Conservation (phyloP, 2,113 vertebrate genomes). For the Lethenteron camtschaticum region DNA sequence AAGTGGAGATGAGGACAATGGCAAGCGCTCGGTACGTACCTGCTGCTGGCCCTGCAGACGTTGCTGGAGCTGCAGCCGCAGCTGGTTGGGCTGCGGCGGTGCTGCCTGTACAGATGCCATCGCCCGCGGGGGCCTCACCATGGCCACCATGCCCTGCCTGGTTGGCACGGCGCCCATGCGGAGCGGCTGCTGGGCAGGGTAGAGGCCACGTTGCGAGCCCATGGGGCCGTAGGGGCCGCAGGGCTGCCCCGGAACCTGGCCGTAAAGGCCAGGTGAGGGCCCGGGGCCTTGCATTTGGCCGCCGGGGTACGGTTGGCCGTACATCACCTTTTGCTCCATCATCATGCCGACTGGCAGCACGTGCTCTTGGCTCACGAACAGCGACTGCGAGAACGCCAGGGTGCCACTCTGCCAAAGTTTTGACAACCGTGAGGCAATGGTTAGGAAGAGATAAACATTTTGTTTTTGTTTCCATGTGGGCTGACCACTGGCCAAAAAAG, state of each 20-base stretch:
- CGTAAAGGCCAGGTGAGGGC: conserved; percentile 11
- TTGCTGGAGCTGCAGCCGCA: conserved; percentile 69
- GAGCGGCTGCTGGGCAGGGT: conserved; percentile 22
- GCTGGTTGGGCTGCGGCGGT: conserved; percentile 33
- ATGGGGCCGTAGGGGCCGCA: conserved; percentile 26
- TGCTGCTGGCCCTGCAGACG: conserved; percentile 64
- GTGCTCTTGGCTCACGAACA: too few species aligned
- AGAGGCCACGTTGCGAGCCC: background rate
- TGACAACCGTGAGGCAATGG: too few species aligned
- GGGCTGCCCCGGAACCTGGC: conserved; percentile 29
- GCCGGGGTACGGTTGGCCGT: conserved; percentile 42
- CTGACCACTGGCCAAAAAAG: too few species aligned
- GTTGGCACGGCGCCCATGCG: conserved; percentile 39
- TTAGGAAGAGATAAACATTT: too few species aligned
- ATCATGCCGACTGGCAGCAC: conserved; percentile 21
- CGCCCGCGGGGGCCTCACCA: conserved; percentile 31
- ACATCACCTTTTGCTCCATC: conserved; percentile 47
- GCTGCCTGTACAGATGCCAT: conserved; percentile 31
- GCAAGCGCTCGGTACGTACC: conserved; percentile 21
- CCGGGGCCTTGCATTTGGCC: conserved; percentile 22
- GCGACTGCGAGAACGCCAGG: too few species aligned
- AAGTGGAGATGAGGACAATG: background rate
- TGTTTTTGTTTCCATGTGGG: too few species aligned
- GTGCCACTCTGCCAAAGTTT: too few species aligned
- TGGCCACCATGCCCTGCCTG: conserved; percentile 25